Evolutionary conservation across 2,888 invertebrate genomes (phyloP), one percentile per base, ranked within the genome.

Genomic region (Caprella mutica): DNA sequence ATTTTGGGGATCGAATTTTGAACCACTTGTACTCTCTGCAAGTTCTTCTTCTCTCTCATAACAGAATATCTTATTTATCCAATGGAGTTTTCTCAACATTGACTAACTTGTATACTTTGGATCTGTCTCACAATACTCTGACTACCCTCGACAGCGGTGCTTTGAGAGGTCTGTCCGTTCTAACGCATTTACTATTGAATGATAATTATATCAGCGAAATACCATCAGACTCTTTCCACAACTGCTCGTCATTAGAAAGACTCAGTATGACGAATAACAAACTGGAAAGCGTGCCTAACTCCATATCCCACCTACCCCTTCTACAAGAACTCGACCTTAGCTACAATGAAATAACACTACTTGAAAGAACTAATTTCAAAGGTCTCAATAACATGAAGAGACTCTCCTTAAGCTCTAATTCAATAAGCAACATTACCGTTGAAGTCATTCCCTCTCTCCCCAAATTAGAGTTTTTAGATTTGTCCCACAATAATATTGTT

Each of bases 31-130:
- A 90, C 70, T 87, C 86, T 19, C 75, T 92, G 59, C 86, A 89
- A 74, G 84, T 86, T 67, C 76, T 92, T 50, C 87, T 89, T 70
- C 77, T 92, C 66, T 85, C 87, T 66, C 82, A 86, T 72, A 92
- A 92, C 71, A 79, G 81, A 69, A 75, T 92, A 53, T 85, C 87
- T 71, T 84, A 80, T 58, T 85, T 92, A 61, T 85, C 86, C 6
- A 85, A 88, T 6, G 86, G 89, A 69, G 86, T 90, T 1, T 92
- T 92, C 72, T 80, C 87, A 39, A 86, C 89, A 5, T 85, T 91
- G 84, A 89, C 87, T 71, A 92, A 92, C 75, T 77, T 92, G 62
- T 90, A 92, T 73, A 90, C 90, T n/a, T 76, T 92, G 67, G 81
- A 89, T 58, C 77, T 92, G 67, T 87, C 88, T 2, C 84, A 85